Evolutionary conservation across 2,888 invertebrate genomes (phyloP), one percentile per base, ranked within the genome.

Genomic region (Agrotis segetum): DNA sequence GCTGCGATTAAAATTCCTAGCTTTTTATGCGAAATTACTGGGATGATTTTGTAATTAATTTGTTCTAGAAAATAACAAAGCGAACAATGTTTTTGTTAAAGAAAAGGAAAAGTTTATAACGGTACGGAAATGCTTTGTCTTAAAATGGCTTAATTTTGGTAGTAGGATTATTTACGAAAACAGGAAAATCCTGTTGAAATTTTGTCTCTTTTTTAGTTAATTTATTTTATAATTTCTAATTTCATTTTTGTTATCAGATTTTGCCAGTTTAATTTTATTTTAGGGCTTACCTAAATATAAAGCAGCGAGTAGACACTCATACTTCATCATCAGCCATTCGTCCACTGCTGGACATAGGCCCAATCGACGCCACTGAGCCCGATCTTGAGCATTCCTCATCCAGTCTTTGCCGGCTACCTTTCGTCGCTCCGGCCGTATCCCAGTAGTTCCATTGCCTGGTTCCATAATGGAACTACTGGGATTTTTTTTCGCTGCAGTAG

Each of bases 1-100:
- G 62, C 47, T 61, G n/a, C 24, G 21, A 76, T 82, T 66, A 73
- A 72, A 68, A 63, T 60, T 44, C 60, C 16, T 0, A 44, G 50
- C 29, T 62, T 52, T 58, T 69, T 69, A 56, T 80, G 1, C 50
- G 1, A 55, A 65, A 74, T 50, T 55, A 55, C 52, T 44, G 7
- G 0, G 16, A 49, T 1, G 34, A 44, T 60, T 53, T 55, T 58
- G 17, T 34, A 44, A 52, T 60, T 17, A 7, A 19, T 50, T 61
- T 62, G 0, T 34, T 5, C 2, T 6, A 1, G 1, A 50, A 58
- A 29, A 47, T 17, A 46, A 52, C 40, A 19, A 29, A 17, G n/a
- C 5, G 1, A n/a, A 44, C n/a, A 44, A n/a, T 44, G 29, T 53
- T 24, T 11, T 19, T 60, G 16, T 60, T 21, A 24, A 29, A 46